Base-by-base conservation (phyloP, 2,888 invertebrate species). In the Neria commutata region DNA sequence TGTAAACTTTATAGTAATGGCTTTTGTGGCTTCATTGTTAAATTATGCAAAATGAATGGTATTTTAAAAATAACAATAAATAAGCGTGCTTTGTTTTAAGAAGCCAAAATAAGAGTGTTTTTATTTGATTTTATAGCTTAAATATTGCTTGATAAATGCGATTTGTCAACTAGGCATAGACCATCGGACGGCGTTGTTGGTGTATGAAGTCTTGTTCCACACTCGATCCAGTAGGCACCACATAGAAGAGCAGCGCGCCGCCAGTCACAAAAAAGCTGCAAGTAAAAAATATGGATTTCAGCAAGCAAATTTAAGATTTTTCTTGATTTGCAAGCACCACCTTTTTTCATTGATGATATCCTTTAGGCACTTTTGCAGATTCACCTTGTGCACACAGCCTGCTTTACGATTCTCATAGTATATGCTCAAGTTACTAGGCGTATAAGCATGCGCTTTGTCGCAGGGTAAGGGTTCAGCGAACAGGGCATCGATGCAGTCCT, bases 351-450 rank as follows among this genome's bases (percentile, higher is more conserved):
- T 79, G 34, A 92, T 74, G 64, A 90, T 83, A 56, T 88, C 85
- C 1, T 82, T 80, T 2, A 94, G 82, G 1, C 86, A 85, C 65
- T 84, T 83, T 1, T 80, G 75, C 0, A 85, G 70, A 68, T 88
- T 79, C 2, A 91, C 83, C 62, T 86, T 81, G 71, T 87, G 85
- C 0, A 90, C 83, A 72, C 82, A 81, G 45, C 84, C 85, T 62
- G 84, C 86, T 64, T 87, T 84, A 54, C 83, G 81, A 54, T 89
- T 89, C 80, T 92, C 91, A 74, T 87, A 93, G 74, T 92, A 94
- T 1, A 94, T 83, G 77, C 86, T 86, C 1, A 94, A 74, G 56
- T 82, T 86, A 0, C 84, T 80, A 6, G 83, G 73, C 49, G 75
- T 84, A 75, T 93, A 95, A 67, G 86, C 86, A 24, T 83, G 80